Conservation (phyloP, 2,888 invertebrate species). For the Brenthis ino region DNA sequence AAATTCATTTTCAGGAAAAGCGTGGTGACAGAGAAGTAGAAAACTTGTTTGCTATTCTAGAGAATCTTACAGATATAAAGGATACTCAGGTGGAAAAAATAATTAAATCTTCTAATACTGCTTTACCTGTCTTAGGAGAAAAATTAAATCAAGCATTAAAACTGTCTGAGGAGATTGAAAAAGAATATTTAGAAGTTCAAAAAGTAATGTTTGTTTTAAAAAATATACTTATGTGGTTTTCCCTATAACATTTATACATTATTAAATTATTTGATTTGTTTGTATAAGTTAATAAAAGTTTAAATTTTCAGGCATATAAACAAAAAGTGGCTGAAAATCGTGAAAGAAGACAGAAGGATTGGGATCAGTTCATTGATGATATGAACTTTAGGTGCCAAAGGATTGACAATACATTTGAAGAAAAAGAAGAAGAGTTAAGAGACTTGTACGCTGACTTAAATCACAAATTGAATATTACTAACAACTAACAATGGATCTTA, state of each 20-base stretch:
- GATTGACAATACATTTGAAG: conserved; percentile 89
- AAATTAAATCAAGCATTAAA: conserved; percentile 85
- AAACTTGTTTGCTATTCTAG: conserved; percentile 88
- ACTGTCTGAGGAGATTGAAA: conserved; percentile 83
- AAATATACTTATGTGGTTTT: neutral
- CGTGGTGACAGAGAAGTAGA: conserved; percentile 91
- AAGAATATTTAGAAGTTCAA: conserved; percentile 80
- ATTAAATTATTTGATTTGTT: neutral
- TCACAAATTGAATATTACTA: conserved; percentile 85
- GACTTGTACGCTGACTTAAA: conserved; percentile 89
- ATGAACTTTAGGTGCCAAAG: conserved; percentile 88
- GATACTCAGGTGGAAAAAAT: conserved; percentile 87
- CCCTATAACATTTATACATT: neutral
- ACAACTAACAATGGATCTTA: conserved; percentile 76
- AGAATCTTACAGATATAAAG: conserved; percentile 89
- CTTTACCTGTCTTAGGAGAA: conserved; percentile 84
- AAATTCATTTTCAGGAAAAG: conserved; percentile 82
- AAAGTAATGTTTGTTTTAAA: conserved; percentile 61
- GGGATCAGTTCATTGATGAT: conserved; percentile 89
- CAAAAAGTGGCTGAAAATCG: conserved; percentile 57
- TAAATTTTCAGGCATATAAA: conserved; percentile 22
- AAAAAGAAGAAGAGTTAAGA: conserved; percentile 89
- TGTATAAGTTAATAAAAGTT: neutral
- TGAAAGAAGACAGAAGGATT: conserved; percentile 78
- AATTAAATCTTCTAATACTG: conserved; percentile 82